phyloP scores from a whole-genome alignment of 2,113 vertebrate species.

The Tupaia chinensis region DNA sequence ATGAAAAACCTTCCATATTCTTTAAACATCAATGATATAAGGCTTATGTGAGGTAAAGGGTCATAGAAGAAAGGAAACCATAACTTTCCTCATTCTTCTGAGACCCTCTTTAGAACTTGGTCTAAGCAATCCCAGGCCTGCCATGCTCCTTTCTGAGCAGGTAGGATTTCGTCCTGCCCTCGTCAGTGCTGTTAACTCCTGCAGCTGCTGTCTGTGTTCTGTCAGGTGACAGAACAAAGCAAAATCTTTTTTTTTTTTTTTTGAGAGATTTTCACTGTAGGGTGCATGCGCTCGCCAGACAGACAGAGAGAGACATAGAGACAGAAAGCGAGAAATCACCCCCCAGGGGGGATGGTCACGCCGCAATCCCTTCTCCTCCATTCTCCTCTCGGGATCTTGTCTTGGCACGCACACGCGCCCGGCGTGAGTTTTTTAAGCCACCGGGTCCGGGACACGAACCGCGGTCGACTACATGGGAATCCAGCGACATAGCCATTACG shows the following conservation, averaged over 20 bases:
- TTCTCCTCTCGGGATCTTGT: too few species aligned
- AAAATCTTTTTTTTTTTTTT: neutral
- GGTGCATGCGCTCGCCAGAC: too few species aligned
- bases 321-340: too few species aligned
- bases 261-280: too few species aligned
- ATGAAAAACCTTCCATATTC: neutral
- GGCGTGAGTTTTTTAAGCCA: too few species aligned
- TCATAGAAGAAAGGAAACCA: neutral
- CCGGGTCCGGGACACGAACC: too few species aligned
- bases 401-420: too few species aligned
- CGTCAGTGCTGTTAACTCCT: neutral
- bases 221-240: neutral
- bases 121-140: neutral
- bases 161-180: neutral
- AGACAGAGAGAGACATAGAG: too few species aligned
- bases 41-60: neutral
- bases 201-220: accelerated
- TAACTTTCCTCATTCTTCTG: neutral
- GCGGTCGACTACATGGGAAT: too few species aligned
- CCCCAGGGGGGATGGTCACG: too few species aligned
- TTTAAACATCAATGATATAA: neutral
- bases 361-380: too few species aligned
- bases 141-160: neutral
- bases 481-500: too few species aligned
- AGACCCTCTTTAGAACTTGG: neutral